Conservation (phyloP, 1,140 invertebrate genomes). For the Drosophila chauvacae region DNA sequence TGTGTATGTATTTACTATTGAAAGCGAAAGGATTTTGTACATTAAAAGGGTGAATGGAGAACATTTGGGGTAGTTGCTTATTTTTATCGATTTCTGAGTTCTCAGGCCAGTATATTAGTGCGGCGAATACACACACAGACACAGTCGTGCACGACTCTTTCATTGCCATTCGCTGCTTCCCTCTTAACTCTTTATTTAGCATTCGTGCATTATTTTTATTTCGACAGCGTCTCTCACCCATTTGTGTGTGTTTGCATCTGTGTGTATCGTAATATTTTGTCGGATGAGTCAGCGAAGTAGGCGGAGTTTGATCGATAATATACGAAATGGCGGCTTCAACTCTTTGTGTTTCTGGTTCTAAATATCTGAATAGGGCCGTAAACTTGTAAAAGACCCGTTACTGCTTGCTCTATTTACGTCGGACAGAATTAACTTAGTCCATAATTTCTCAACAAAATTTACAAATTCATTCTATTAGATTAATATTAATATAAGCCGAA, state of each 20-base stretch:
- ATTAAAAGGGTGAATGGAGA: constrained; percentile 61
- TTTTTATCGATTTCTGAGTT: constrained; percentile 60
- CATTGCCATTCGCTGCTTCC: constrained; percentile 66
- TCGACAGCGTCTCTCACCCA: constrained; percentile 65
- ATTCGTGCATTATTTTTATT: constrained; percentile 72
- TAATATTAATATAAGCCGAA: no score
- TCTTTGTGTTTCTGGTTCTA: constrained; percentile 35
- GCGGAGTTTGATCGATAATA: constrained; percentile 82
- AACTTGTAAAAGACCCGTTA: not conserved
- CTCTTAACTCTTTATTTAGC: constrained; percentile 74
- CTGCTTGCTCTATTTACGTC: not conserved
- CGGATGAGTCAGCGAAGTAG: constrained; percentile 40
- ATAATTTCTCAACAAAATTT: no score
- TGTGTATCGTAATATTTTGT: constrained; percentile 9
- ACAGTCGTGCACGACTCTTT: constrained; percentile 48
- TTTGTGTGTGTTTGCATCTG: constrained; percentile 17
- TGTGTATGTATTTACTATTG: constrained; percentile 21
- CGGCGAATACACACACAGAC: constrained; percentile 61
- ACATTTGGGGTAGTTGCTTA: constrained; percentile 33
- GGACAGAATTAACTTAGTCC: not conserved
- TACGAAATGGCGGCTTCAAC: constrained; percentile 75
- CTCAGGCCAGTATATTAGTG: constrained; percentile 28
- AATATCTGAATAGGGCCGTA: not conserved
- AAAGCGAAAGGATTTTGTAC: constrained; percentile 76
- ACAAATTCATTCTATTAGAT: no score